phyloP scores from a whole-genome alignment of 1,140 invertebrate species.

The Heliconius himera region DNA sequence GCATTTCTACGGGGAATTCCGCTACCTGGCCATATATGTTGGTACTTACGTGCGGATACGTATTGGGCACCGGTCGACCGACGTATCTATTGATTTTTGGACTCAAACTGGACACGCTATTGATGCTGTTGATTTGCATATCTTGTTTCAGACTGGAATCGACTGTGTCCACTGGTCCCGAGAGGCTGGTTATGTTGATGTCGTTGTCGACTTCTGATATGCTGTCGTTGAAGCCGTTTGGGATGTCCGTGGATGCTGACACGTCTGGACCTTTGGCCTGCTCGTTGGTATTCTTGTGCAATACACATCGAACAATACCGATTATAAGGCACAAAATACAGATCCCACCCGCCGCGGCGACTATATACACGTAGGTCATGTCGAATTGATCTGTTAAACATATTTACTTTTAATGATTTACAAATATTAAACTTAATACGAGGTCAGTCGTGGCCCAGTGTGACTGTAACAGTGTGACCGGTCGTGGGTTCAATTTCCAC shows the following conservation, averaged over 20 bases:
- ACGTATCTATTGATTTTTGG: constrained; percentile 78
- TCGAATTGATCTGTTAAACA: constrained; percentile 68
- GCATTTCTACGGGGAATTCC: constrained; percentile 78
- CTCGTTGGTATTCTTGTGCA: constrained; percentile 60
- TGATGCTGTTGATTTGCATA: constrained; percentile 72
- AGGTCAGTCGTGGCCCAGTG: too few species aligned
- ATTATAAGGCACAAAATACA: constrained; percentile 63
- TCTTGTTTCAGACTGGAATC: constrained; percentile 74
- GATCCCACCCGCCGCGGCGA: constrained; percentile 60
- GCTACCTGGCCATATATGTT: constrained; percentile 80
- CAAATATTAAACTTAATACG: not conserved
- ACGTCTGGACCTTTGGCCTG: constrained; percentile 78
- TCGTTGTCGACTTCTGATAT: constrained; percentile 81
- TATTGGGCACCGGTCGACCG: constrained; percentile 75
- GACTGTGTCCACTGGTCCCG: constrained; percentile 72
- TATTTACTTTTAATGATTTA: constrained; percentile 13
- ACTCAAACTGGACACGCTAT: constrained; percentile 53
- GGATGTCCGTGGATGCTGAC: constrained; percentile 78
- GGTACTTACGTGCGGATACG: constrained; percentile 75
- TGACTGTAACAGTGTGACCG: too few species aligned
- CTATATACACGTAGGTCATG: constrained; percentile 74
- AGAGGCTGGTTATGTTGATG: constrained; percentile 78
- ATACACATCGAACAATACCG: constrained; percentile 62
- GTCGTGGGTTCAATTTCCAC: too few species aligned
- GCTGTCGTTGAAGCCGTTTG: constrained; percentile 80